These are phyloP conservation scores for Dynastes grantii DNA, from an alignment of 2,888 invertebrate genomes.

Conservation along the genomic window DNA sequence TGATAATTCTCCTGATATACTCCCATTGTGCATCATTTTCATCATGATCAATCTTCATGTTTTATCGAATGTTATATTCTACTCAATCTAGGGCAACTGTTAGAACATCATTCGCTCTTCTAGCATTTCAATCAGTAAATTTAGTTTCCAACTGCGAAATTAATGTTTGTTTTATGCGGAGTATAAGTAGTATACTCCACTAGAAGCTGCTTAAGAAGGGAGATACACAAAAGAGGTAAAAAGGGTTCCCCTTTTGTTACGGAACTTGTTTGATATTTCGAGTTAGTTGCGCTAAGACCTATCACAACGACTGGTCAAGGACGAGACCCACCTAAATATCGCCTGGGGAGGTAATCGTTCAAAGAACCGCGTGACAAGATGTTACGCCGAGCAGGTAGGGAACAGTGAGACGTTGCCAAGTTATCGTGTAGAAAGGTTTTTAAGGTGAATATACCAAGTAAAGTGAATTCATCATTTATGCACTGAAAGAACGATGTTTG, in stretches of 20 bases:
- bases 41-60: not conserved
- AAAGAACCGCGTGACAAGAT: not conserved
- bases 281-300: not conserved
- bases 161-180: too few relatives aligned
- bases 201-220: too few relatives aligned
- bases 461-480: too few relatives aligned
- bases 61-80: not conserved
- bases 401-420: not conserved
- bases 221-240: too few relatives aligned
- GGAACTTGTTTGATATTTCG: not conserved
- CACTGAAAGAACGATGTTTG: too few relatives aligned
- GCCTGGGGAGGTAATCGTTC: not conserved
- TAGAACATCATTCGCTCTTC: too few relatives aligned
- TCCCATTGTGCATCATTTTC: not conserved
- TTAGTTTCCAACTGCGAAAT: too few relatives aligned
- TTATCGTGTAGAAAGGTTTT: too few relatives aligned
- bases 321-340: not conserved
- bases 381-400: not conserved
- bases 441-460: too few relatives aligned
- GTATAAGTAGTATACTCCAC: too few relatives aligned
- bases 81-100: not conserved
- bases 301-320: not conserved
- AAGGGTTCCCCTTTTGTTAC: too few relatives aligned
- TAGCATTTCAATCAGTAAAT: too few relatives aligned
- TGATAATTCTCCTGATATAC: constrained; percentile 19